Base-by-base conservation (phyloP, 2,113 vertebrate genomes). In the Glaucidium brasilianum region DNA sequence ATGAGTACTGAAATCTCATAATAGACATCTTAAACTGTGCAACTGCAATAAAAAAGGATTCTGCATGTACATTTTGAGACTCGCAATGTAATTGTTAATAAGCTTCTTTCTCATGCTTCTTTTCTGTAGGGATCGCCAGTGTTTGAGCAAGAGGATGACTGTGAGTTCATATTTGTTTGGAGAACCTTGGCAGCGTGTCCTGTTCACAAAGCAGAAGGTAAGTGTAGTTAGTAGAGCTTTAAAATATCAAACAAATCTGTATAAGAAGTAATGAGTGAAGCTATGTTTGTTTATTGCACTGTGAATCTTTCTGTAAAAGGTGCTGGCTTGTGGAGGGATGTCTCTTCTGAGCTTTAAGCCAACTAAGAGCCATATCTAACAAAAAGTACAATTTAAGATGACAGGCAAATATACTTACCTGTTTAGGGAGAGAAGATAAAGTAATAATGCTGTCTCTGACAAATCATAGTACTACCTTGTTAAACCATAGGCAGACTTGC, bases 141-240 rank as follows among this genome's bases (percentile, higher is more conserved):
- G 49, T 98, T 99, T 64, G 98, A 99, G 90, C 98, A 98, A 32
- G 89, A 94, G 85, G 97, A 98, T 7, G 98, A 97, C 11, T 99
- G 99, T 94, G 99, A 99, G 71, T 99, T 98, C 15, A 98, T 99
- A 39, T 99, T 99, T 90, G 92, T 99, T 73, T 99, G 99, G 99
- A 98, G 99, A 96, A 99, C 99, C 0, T 98, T 99, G 29, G 99
- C 99, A 86, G 99, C 99, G 29, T 99, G 99, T 75, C 99, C 99
- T 4, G 88, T 99, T 81, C 97, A 90, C 95, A 99, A 97, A 95
- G 97, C 97, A 56, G 98, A 99, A 97, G 99, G 99, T 99, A 96
- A 94, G 75, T 32, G 26, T 56, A 50, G 50, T 62, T 78, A 58
- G 25, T 72, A 90, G 23, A 80, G 12, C 29, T 94, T 88, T 58